phyloP scores from a whole-genome alignment of 2,888 invertebrate genomes.

The Drosophila glabriapex region DNA sequence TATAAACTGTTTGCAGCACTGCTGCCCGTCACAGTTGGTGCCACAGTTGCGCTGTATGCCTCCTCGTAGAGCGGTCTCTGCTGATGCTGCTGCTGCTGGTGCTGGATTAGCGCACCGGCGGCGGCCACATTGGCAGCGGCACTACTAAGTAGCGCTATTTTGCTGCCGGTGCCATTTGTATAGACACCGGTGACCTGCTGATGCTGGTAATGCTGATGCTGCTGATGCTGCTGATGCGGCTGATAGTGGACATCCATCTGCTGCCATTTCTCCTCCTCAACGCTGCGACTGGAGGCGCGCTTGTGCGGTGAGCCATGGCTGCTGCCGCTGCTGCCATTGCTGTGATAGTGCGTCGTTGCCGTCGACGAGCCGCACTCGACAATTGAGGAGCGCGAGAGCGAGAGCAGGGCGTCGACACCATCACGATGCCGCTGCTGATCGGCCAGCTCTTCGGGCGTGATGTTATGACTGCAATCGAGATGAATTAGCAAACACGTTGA shows the following conservation, averaged over 20 bases:
- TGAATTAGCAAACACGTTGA: not conserved
- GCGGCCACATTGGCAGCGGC: constrained; percentile 67
- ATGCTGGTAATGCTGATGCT: constrained; percentile 13
- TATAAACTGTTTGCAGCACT: constrained; percentile 35
- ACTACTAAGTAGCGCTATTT: constrained; percentile 80
- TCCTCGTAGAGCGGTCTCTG: constrained; percentile 67
- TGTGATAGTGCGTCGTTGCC: constrained; percentile 66
- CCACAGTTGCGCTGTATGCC: constrained; percentile 66
- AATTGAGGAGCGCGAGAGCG: constrained; percentile 90
- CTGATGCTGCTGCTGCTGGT: constrained; percentile 48
- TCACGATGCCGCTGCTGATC: constrained; percentile 91
- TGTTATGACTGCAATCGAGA: constrained; percentile 75
- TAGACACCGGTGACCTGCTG: constrained; percentile 40
- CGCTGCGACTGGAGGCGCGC: constrained; percentile 82
- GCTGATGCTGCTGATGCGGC: constrained; percentile 26
- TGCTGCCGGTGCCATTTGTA: constrained; percentile 61
- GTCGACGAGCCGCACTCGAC: constrained; percentile 71
- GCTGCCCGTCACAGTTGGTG: constrained; percentile 56
- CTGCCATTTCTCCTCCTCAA: constrained; percentile 74
- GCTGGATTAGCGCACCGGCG: constrained; percentile 34
- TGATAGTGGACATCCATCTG: constrained; percentile 40
- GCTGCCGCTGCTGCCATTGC: constrained; percentile 73
- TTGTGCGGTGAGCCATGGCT: constrained; percentile 83
- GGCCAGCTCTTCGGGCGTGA: constrained; percentile 87
- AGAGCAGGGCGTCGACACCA: constrained; percentile 92